Base-by-base conservation (phyloP, 1,140 invertebrate species). In the Phocides pigmalion region DNA sequence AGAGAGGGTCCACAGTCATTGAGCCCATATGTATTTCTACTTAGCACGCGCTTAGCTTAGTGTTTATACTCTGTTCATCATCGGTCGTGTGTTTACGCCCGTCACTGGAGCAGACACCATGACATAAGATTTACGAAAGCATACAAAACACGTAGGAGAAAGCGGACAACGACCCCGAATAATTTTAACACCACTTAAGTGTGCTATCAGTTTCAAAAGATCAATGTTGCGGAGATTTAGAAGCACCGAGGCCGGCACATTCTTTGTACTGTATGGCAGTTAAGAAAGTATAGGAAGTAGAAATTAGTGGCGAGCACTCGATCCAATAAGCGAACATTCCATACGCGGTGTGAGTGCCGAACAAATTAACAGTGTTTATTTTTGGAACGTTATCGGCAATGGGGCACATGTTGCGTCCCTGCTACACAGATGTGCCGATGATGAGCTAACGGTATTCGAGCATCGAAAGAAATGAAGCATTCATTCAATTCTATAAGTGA, bases 311-410 rank as follows among this genome's bases (percentile, higher is more conserved):
- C 44, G 44, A 47, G 17, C 39, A 46, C 19, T 39, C 11, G 50
- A 42, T 12, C 22, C 17, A 39, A 64, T 54, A 62, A 61, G 42
- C 58, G 68, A 75, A 76, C 72, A 74, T 80, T 84, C 72, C 72
- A 68, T 61, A 44, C 59, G 47, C 41, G 70, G 64, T 74, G 71
- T 67, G 73, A 79, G 72, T 74, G 76, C 67, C 62, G 75, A 78
- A 73, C 69, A 76, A 82, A 80, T 83, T 78, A 86, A 79, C 76
- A 64, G 67, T 16, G 71, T 76, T 73, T 83, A 87, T 86, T 82
- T 87, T 82, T 72, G 70, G 75, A 76, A 62, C 72, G 71, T 85
- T 87, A 87, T 87, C 82, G 74, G 61, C 67, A 67, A 62, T 66
- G 63, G 72, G 51, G 70, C 76, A 79, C 72, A 70, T 81, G 71